A percentile compares a stretch with the other conserved stretches of the same genome.
Evolutionary conservation across 1,140 invertebrate genomes (phyloP).

Genomic region (Marisa cornuarietis): DNA sequence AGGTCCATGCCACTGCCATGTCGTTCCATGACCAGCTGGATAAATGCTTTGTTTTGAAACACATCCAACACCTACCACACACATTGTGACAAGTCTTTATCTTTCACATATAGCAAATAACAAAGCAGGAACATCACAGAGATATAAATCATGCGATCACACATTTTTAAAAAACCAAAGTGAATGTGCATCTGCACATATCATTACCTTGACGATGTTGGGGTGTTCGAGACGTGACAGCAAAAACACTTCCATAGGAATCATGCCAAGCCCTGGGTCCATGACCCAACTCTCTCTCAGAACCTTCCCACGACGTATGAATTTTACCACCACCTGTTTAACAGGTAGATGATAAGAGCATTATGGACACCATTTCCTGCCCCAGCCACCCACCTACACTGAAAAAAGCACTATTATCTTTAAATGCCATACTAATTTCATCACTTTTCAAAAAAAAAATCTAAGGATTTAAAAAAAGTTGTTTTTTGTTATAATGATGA

Average conservation of each 20-base stretch:
- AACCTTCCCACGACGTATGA: conserved; percentile 78
- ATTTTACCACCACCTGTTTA: conserved; percentile 75
- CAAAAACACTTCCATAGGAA: conserved; percentile 77
- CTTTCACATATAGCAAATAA: not conserved
- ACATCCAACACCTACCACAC: conserved; percentile 75
- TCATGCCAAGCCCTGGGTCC: conserved; percentile 67
- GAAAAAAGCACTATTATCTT: too few species aligned
- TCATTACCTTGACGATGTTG: conserved; percentile 73
- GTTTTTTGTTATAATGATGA: too few species aligned
- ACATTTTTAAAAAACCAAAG: not conserved
- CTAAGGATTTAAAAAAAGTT: too few species aligned
- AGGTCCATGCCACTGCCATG: conserved; percentile 83
- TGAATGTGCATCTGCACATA: too few species aligned
- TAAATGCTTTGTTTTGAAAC: conserved; percentile 78
- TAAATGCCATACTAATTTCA: too few species aligned
- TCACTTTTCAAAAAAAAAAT: too few species aligned
- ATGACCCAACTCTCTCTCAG: conserved; percentile 77
- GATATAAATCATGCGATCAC: not conserved
- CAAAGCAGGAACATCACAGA: not conserved
- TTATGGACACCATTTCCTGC: too few species aligned
- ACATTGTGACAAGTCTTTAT: conserved; percentile 12
- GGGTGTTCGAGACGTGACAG: conserved; percentile 75
- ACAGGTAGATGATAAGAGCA: conserved; percentile 4
- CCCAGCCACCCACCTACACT: too few species aligned
- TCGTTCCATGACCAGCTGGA: conserved; percentile 84